Evolutionary conservation across 2,797 vertebrate genomes (phyloP), one percentile per base, ranked within the genome.

Genomic region (Gadopsis marmoratus): DNA sequence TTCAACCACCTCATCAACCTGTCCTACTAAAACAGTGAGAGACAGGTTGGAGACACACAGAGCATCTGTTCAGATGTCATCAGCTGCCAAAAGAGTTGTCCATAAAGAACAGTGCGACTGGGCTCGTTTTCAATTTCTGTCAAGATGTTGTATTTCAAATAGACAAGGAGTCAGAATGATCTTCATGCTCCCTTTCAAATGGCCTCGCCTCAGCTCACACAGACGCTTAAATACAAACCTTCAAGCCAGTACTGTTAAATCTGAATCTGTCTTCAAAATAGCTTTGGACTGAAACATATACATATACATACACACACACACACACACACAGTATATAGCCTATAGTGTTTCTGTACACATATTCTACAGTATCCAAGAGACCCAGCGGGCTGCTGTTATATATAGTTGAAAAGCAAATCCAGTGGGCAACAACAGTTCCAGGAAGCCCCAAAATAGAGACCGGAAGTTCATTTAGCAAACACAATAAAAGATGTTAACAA

Each of bases 361-460:
- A 31, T 68, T 62, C 83, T 59, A 71, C 61, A 71, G 19, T 4
- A 47, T 48, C 14, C n/a, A 59, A 54, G 37, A 55, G 51, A 60
- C 19, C 21, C 61, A 50, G 53, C 14, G 43, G 71, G 58, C 41
- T 72, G 56, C 48, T 48, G 19, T 21, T 69, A 67, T 60, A 75
- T 59, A 71, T 16, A 47, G 69, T 26, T 79, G 51, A 70, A 79
- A 71, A 19, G 39, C 23, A 35, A 56, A 47, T 68, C 50, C 51
- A 50, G 67, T 80, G 84, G 88, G 78, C 86, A 85, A 88, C 89
- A 87, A 89, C 86, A 90, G 84, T 69, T 79, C 71, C 92, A 93
- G 93, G 93, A 93, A 93, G 79, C 80, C 72, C 82, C 78, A 54
- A 78, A 92, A 93, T 91, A 92, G 86, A 90, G 86, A 50, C 90